Evolutionary conservation across 1,140 invertebrate species (phyloP), one percentile per base, ranked within the genome.

Genomic region (Dendroctonus valens): DNA sequence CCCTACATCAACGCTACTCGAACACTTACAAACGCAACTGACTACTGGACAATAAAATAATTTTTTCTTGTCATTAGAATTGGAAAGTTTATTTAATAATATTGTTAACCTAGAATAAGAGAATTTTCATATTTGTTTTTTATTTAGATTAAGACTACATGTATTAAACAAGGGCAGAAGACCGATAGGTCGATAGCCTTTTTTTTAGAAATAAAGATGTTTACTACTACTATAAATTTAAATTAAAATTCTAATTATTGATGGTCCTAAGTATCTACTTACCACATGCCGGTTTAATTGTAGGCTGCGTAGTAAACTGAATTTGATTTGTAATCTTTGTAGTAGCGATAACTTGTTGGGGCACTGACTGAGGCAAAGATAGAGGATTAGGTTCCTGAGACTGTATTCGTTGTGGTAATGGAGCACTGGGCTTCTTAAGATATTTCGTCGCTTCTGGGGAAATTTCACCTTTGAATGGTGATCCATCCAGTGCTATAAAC

Each of bases 271-370:
- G 1, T 51, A 8, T 12, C 8, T 51, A 5, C 65, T 67, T 67
- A 67, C 65, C 75, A 67, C 76, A 78, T 37, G 74, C 75, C 7
- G 76, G 75, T 70, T 74, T 74, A n/a, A 77, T 69, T 3, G 77
- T 77, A 37, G 76, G 54, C 63, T 72, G 70, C 0, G 75, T 77
- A 14, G 76, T 78, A 68, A 75, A 79, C 7, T 55, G 67, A 42
- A 67, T 54, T 9, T 57, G 64, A 37, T 59, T 50, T 51, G 41
- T 65, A 8, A 38, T 48, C 9, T 44, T 67, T 14, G 64, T 38
- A n/a, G 65, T 46, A 15, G 8, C 37, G 15, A 53, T 7, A 6
- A 67, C 44, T 54, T 44, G 48, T 38, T 57, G 59, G 40, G 55
- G 60, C 40, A 14, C 37, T 42, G 66, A 46, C 11, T 48, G 8